phyloP scores from a whole-genome alignment of 2,888 invertebrate species.

The Mylabris sibirica region DNA sequence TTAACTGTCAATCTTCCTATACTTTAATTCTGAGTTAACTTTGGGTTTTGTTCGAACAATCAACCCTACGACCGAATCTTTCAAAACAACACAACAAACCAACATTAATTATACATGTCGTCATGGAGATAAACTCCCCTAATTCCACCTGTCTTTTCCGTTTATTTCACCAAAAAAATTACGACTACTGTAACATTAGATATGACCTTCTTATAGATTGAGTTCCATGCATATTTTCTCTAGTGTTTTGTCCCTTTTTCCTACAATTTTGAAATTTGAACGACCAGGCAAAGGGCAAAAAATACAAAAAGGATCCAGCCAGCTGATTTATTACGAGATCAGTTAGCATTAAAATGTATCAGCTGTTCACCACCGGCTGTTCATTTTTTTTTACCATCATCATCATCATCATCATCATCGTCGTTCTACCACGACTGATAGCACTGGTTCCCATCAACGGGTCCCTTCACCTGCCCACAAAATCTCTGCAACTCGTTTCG shows the following conservation, averaged over 20 bases:
- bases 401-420: background rate
- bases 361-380: slow-evolving; percentile 14
- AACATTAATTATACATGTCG: slow-evolving; percentile 3
- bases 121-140: background rate
- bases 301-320: background rate
- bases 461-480: slow-evolving; percentile 36
- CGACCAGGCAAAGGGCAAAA: background rate
- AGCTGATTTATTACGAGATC: slow-evolving; percentile 19
- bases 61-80: background rate
- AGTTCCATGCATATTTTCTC: background rate
- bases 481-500: slow-evolving; percentile 33
- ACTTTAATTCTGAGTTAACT: too few species aligned
- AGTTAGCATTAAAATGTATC: slow-evolving; percentile 8
- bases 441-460: slow-evolving; percentile 39
- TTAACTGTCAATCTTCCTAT: too few species aligned
- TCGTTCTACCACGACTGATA: slow-evolving; percentile 20
- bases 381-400: slow-evolving; percentile 18
- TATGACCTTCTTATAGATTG: background rate
- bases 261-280: background rate
- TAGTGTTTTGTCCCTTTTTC: too few species aligned
- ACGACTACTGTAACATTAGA: background rate
- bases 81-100: background rate
- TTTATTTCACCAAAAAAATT: background rate
- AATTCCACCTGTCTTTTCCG: background rate
- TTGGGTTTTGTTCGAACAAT: too few species aligned